Percentiles rank a stretch among this genome's conserved stretches.
Evolutionary conservation across 1,140 invertebrate genomes (phyloP).

Genomic region (Drosophila eugracilis): DNA sequence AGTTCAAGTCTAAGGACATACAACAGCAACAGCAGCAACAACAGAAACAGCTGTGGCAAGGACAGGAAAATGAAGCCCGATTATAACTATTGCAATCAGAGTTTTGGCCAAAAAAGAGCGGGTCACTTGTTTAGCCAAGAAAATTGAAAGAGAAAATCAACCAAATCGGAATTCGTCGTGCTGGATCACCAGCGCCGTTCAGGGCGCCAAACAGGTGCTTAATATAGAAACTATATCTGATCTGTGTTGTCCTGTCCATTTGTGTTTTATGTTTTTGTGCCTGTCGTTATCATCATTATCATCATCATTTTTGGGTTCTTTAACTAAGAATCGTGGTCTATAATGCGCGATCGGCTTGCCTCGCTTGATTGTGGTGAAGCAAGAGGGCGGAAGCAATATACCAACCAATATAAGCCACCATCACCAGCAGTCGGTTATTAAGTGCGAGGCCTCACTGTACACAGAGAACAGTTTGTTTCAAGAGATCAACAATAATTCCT

Average conservation of each 20-base stretch:
- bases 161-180: conserved; percentile 42
- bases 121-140: neutral
- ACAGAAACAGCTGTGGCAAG: conserved; percentile 34
- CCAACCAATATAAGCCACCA: conserved; percentile 21
- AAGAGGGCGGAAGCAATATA: conserved; percentile 65
- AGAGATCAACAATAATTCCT: conserved; percentile 75
- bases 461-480: conserved; percentile 44
- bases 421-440: conserved; percentile 42
- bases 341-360: conserved; percentile 84
- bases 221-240: conserved; percentile 17
- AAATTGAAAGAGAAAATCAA: conserved; percentile 22
- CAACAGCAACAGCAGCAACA: conserved; percentile 20
- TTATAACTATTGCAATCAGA: conserved; percentile 41
- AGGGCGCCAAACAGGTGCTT: conserved; percentile 72
- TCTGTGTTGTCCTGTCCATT: conserved; percentile 34
- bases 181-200: conserved; percentile 59
- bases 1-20: conserved; percentile 79
- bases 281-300: conserved; percentile 5
- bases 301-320: conserved; percentile 15
- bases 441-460: conserved; percentile 64
- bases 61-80: conserved; percentile 53
- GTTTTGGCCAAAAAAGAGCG: conserved; percentile 8
- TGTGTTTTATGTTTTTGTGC: conserved; percentile 23
- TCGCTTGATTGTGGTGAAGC: conserved; percentile 84
- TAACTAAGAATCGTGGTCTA: conserved; percentile 35